These are phyloP conservation scores for Caenorhabditis remanei DNA, from an alignment of 1,140 invertebrate genomes.

Conservation along the genomic window DNA sequence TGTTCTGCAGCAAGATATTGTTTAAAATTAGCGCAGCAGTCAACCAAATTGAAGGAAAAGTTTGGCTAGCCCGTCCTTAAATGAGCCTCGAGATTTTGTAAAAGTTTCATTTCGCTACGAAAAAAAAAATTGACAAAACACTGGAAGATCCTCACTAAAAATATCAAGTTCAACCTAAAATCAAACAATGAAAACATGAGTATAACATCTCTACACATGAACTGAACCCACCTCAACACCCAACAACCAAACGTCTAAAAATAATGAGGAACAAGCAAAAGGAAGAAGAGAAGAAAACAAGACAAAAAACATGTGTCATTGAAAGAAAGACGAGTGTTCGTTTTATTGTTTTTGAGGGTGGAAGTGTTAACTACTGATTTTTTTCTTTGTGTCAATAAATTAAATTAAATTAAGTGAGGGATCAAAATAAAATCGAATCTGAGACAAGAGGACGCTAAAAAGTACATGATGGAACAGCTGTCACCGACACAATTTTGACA, in stretches of 20 bases:
- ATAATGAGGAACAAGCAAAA: background rate
- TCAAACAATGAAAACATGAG: background rate
- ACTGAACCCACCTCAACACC: background rate
- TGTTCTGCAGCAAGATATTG: too few species aligned
- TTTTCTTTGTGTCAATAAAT: too few species aligned
- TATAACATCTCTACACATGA: too few species aligned
- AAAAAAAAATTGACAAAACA: too few species aligned
- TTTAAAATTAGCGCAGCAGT: too few species aligned
- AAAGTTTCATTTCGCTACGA: too few species aligned
- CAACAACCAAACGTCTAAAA: background rate
- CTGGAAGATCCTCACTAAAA: too few species aligned
- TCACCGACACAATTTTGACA: background rate
- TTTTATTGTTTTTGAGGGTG: conserved; percentile 12
- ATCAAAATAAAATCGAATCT: too few species aligned
- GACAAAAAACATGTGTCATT: background rate
- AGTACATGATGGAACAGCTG: background rate
- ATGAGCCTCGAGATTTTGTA: too few species aligned
- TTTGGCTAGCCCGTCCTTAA: too few species aligned
- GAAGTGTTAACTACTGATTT: too few species aligned
- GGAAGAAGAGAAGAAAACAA: background rate
- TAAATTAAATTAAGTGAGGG: background rate
- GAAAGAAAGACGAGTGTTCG: background rate
- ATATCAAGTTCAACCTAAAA: background rate
- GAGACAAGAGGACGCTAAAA: background rate
- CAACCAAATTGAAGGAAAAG: too few species aligned